A percentile compares a stretch with the other conserved stretches of the same genome.
Conservation (phyloP, 2,113 vertebrate species). For the Megatriorchis doriae region DNA sequence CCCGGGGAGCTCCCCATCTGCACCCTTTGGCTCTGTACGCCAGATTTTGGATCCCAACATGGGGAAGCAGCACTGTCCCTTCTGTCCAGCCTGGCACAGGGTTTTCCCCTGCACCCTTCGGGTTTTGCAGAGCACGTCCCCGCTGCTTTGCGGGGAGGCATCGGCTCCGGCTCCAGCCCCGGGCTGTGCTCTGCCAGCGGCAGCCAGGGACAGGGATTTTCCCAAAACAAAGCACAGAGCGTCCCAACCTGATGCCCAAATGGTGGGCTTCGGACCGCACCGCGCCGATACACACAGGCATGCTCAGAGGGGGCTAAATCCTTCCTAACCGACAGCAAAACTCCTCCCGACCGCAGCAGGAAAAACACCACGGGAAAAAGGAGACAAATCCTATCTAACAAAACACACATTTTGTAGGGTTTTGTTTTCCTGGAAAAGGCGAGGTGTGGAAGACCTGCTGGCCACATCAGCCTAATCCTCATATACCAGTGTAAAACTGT, state of each 20-base stretch:
- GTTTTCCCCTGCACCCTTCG: not conserved
- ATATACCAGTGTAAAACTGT: rapidly evolving
- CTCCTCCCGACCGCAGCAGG: rapidly evolving
- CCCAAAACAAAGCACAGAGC: rapidly evolving
- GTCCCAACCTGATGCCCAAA: rapidly evolving
- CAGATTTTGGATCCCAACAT: rapidly evolving
- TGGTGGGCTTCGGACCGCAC: too few relatives aligned
- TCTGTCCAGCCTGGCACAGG: not conserved
- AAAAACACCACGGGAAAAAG: rapidly evolving
- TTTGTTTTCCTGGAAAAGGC: not conserved
- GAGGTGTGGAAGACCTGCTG: not conserved
- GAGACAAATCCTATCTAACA: rapidly evolving
- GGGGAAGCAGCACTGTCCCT: not conserved
- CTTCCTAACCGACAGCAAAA: rapidly evolving
- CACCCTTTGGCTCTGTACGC: rapidly evolving
- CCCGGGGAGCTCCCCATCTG: not conserved
- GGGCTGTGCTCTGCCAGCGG: not conserved
- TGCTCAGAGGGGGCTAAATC: not conserved
- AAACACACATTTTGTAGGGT: rapidly evolving
- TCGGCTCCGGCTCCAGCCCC: rapidly evolving
- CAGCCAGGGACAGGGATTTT: too few relatives aligned
- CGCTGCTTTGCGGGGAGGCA: rapidly evolving
- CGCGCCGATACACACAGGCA: rapidly evolving
- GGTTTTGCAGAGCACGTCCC: rapidly evolving
- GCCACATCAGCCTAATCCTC: not conserved